Conservation (phyloP, 2,888 invertebrate genomes). For the Trissonchulus sp. region DNA sequence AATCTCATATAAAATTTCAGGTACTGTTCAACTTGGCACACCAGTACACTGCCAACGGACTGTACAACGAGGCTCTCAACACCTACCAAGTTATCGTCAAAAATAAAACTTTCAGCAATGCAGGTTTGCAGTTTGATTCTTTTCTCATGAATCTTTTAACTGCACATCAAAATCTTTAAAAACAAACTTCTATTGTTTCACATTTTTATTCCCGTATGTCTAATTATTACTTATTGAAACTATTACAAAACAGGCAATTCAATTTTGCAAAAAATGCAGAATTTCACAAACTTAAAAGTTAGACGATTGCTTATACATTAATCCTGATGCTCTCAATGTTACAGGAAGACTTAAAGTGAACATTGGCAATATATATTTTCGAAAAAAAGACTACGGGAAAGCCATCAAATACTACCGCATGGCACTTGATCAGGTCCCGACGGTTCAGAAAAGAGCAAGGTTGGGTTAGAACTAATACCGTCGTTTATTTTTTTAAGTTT, state of each 20-base stretch:
- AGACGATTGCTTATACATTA: no score
- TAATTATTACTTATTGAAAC: constrained; percentile 7
- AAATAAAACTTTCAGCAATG: constrained; percentile 86
- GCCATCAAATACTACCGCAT: constrained; percentile 95
- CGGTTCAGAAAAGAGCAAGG: constrained; percentile 84
- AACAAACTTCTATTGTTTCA: background rate
- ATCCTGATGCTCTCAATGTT: no score
- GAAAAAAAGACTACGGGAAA: constrained; percentile 80
- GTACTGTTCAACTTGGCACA: constrained; percentile 91
- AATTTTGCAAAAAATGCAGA: no score
- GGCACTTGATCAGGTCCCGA: constrained; percentile 90
- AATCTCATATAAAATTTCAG: constrained; percentile 55
- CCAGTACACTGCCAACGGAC: constrained; percentile 86
- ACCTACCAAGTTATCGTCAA: constrained; percentile 84
- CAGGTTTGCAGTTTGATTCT: no score
- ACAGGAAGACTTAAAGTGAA: constrained; percentile 79
- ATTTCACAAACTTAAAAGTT: no score
- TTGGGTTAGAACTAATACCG: no score
- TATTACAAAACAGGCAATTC: constrained; percentile 12
- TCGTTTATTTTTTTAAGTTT: no score
- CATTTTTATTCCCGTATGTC: background rate
- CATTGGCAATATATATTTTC: constrained; percentile 95
- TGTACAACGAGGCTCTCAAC: constrained; percentile 89
- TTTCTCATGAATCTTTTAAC: no score
- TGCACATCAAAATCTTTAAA: no score